Conservation (phyloP, 2,888 invertebrate genomes). For the Lithosia quadra region DNA sequence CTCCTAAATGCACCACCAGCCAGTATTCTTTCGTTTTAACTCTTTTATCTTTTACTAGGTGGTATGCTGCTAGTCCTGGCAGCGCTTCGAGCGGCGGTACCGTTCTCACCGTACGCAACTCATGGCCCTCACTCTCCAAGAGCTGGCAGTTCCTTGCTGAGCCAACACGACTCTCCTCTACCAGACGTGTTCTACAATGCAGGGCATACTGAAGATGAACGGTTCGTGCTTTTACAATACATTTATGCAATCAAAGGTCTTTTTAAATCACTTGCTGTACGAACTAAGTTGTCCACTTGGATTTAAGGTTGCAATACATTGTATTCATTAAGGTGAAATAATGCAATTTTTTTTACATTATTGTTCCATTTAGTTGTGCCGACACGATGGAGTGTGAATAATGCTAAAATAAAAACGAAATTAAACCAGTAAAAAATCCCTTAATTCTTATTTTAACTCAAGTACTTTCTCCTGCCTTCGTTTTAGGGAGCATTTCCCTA, state of each 20-base stretch:
- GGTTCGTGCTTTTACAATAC: conserved; percentile 51
- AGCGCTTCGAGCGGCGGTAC: conserved; percentile 78
- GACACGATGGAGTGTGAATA: no score
- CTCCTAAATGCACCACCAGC: not conserved
- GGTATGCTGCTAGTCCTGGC: conserved; percentile 78
- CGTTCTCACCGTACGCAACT: conserved; percentile 81
- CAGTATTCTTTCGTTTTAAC: not conserved
- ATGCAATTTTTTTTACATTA: no score
- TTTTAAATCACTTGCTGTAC: not conserved
- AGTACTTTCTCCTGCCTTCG: no score
- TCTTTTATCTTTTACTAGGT: conserved; percentile 55
- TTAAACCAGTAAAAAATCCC: no score
- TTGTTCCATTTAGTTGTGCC: no score
- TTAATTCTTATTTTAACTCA: no score
- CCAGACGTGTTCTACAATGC: conserved; percentile 82
- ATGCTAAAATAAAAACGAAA: no score
- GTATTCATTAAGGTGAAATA: no score
- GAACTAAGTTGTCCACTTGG: not conserved
- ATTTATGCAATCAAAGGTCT: not conserved
- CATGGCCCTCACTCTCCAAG: conserved; percentile 81
- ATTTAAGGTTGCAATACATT: no score
- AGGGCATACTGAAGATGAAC: conserved; percentile 76
- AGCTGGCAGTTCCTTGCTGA: conserved; percentile 80
- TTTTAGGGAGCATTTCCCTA: no score
- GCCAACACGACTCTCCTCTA: conserved; percentile 79